Conservation (phyloP, 1,140 invertebrate genomes). For the Conopomorpha cramerella region DNA sequence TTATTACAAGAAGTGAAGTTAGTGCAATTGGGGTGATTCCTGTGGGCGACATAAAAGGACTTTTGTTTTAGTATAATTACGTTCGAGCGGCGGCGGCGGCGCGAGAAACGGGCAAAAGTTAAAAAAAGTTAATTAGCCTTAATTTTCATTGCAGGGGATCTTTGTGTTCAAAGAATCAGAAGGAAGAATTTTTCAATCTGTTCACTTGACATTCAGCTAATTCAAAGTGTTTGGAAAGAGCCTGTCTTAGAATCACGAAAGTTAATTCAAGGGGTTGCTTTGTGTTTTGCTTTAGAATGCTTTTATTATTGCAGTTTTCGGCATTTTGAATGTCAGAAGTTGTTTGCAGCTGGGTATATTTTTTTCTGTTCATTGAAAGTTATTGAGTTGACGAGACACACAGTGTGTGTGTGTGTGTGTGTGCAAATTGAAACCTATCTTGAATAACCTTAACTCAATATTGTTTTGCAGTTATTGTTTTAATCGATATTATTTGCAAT, state of each 20-base stretch:
- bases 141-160: conserved; percentile 8
- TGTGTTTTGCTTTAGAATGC: not conserved
- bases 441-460: too few species aligned
- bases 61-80: conserved; percentile 52
- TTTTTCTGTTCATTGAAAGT: too few species aligned
- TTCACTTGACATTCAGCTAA: not conserved
- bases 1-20: conserved; percentile 20
- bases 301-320: not conserved
- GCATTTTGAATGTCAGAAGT: too few species aligned
- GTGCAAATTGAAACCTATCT: too few species aligned
- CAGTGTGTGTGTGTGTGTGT: too few species aligned
- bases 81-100: conserved; percentile 18
- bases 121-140: conserved; percentile 53
- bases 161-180: not conserved
- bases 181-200: not conserved
- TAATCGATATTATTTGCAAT: too few species aligned
- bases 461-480: too few species aligned
- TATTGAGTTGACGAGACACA: too few species aligned
- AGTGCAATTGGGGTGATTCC: too few species aligned
- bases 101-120: conserved; percentile 22
- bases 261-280: not conserved
- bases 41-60: conserved; percentile 31
- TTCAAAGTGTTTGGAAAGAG: too few species aligned
- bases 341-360: too few species aligned
- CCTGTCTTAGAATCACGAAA: too few species aligned